Conservation (phyloP, 2,113 vertebrate species). For the Xiphophorus hellerii region DNA sequence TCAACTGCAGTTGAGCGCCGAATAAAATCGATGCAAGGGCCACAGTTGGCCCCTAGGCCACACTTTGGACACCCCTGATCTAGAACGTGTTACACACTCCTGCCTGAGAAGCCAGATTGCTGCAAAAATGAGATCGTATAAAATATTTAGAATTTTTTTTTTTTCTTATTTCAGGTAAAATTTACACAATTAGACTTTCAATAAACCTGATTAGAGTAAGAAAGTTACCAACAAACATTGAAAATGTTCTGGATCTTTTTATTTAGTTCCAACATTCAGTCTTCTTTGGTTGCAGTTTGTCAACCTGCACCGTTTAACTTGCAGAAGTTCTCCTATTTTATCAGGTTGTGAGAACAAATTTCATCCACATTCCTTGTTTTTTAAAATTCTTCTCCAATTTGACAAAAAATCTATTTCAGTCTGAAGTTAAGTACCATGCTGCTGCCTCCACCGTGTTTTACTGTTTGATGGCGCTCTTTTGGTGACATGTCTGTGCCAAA, state of each 20-base stretch:
- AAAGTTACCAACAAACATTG: not conserved
- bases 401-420: not conserved
- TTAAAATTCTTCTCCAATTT: not conserved
- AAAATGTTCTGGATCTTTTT: not conserved
- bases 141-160: not conserved
- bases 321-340: too few species aligned
- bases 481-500: not conserved
- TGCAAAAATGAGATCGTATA: not conserved
- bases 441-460: not conserved
- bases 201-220: not conserved
- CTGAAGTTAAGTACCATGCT: not conserved
- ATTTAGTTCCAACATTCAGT: not conserved
- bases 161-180: not conserved
- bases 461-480: not conserved
- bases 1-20: too few species aligned
- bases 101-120: not conserved
- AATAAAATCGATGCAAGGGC: too few species aligned
- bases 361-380: not conserved
- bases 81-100: not conserved
- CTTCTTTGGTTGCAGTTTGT: not conserved
- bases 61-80: not conserved
- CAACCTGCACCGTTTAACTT: too few species aligned
- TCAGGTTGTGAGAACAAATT: not conserved
- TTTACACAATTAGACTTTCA: not conserved
- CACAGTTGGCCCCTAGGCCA: too few species aligned